Conservation (phyloP, 2,888 invertebrate genomes). For the Coelogynopora nodosa region DNA sequence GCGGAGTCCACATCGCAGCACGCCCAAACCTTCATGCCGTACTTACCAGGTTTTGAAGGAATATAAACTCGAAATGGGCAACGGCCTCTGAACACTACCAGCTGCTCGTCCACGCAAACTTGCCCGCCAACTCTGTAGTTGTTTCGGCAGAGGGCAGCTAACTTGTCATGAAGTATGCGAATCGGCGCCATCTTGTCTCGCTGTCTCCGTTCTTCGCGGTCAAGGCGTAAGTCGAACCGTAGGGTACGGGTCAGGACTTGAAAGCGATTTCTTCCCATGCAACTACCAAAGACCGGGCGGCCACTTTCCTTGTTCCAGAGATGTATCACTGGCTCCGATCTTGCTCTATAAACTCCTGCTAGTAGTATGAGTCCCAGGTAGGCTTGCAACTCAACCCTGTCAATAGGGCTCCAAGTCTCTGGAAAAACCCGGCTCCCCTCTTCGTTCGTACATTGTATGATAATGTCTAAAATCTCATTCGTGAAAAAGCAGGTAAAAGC, state of each 20-base stretch:
- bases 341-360: neutral
- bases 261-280: neutral
- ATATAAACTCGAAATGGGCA: slow-evolving; percentile 21
- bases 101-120: neutral
- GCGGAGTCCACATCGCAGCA: no score
- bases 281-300: neutral
- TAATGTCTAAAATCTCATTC: neutral
- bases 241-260: neutral
- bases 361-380: neutral
- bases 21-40: no score
- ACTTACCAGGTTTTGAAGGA: no score
- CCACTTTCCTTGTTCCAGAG: slow-evolving; percentile 15
- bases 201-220: neutral
- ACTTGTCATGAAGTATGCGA: slow-evolving; percentile 3
- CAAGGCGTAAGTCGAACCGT: neutral
- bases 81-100: slow-evolving; percentile 13
- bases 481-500: neutral
- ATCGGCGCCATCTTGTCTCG: neutral
- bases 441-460: neutral
- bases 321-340: slow-evolving; percentile 1
- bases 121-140: neutral
- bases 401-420: neutral
- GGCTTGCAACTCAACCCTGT: neutral
- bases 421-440: neutral
- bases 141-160: slow-evolving; percentile 28